Evolutionary conservation across 23 tunicate species (phyloP), one percentile per base, ranked within the genome.

Genomic region (Styela clava): DNA sequence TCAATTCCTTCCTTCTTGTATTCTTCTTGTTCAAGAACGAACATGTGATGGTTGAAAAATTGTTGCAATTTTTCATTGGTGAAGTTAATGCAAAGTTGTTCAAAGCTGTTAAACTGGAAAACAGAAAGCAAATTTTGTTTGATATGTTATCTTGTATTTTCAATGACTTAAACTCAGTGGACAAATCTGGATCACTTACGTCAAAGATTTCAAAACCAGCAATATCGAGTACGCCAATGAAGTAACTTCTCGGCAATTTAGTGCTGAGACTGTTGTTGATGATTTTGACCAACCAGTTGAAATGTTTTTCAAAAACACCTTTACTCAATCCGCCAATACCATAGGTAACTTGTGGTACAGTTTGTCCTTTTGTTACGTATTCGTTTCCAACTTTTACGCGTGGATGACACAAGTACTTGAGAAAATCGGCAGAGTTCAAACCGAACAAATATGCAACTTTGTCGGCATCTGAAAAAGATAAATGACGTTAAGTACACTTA

Each of bases 41-140:
- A 96, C 99, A 96, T 96, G 97, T 96, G 99, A 74, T 96, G 99
- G 94, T 96, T 96, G 94, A 96, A 96, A 76, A 96, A 96, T 73
- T 96, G 99, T 78, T 96, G 99, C 25, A 96, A 90, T 63, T 96
- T 96, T 63, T 96, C 99, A 73, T 96, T 96, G 64, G 99, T 96
- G 79, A 83, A 96, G 83, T 96, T 96, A 85, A 96, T 96, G 84
- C 99, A 96, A 33, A 96, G 97, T 86, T 96, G 99, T 65, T 96
- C 99, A 35, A 96, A 96, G 69, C 91, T 96, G 97, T 96, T 96
- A 79, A 91, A 83, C 98, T 93, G 78, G 1, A 25, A 5, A 25
- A 25, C 71, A 28, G 31, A 25, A 21, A 61, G 64, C 64, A 21
- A 19, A 61, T 61, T 61, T 19, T n/a, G n/a, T n/a, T n/a, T n/a